These are phyloP conservation scores for Melanotaenia duboulayi DNA, from an alignment of 2,113 vertebrate species.

Conservation along the genomic window DNA sequence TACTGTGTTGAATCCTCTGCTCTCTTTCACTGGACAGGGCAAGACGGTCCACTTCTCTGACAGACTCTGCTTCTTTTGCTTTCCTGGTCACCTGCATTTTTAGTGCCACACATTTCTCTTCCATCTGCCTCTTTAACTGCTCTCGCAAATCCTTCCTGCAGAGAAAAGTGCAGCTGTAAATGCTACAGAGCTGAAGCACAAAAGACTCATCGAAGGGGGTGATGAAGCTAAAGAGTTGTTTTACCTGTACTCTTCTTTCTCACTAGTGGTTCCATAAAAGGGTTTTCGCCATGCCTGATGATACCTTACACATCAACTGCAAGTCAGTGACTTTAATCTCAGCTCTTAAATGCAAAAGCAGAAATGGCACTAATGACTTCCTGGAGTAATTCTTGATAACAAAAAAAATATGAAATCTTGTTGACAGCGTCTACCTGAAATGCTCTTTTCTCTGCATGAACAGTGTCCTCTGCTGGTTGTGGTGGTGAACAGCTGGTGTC, in stretches of 20 bases:
- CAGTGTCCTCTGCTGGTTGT: conserved; percentile 80
- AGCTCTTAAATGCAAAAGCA: neutral
- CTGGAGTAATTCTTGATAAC: neutral
- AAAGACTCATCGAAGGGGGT: neutral
- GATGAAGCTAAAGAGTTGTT: neutral
- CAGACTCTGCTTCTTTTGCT: conserved; percentile 60
- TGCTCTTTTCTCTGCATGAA: conserved; percentile 78
- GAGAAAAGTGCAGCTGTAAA: neutral
- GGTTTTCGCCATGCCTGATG: conserved; percentile 80
- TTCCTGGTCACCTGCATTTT: conserved; percentile 58
- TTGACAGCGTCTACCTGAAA: conserved; percentile 51
- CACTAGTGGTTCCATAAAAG: conserved; percentile 76
- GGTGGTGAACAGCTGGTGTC: conserved; percentile 74
- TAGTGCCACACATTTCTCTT: conserved; percentile 68
- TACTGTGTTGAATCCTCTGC: conserved; percentile 58
- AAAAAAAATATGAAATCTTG: no score
- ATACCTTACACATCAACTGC: conserved; percentile 49
- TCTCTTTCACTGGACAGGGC: conserved; percentile 67
- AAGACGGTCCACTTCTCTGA: conserved; percentile 60
- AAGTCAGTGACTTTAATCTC: conserved; percentile 24
- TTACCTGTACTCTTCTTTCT: conserved; percentile 82
- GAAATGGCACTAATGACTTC: neutral
- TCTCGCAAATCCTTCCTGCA: conserved; percentile 74
- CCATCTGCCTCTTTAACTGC: conserved; percentile 77
- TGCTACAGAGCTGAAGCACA: neutral